phyloP scores from a whole-genome alignment of 2,113 vertebrate species.

The Spermophilus dauricus region DNA sequence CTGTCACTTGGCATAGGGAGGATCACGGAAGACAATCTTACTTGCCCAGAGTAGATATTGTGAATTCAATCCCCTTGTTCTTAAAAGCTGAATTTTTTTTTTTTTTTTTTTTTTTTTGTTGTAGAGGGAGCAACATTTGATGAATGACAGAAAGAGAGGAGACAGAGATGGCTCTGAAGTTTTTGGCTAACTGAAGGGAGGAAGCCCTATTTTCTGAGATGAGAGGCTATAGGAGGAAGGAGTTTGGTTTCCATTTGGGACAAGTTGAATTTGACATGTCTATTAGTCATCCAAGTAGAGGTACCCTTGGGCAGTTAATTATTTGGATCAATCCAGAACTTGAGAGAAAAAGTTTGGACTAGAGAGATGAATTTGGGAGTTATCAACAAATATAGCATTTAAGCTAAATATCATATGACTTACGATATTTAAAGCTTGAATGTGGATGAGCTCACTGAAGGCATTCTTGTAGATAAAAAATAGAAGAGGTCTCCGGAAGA shows the following conservation, averaged over 20 bases:
- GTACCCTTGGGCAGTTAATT: neutral
- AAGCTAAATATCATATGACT: neutral
- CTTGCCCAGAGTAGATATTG: neutral
- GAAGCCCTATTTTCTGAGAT: neutral
- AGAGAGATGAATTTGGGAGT: neutral
- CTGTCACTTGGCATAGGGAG: neutral
- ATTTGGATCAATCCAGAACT: neutral
- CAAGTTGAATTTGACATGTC: neutral
- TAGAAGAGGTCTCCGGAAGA: neutral
- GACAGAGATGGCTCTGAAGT: neutral
- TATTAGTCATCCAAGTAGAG: neutral
- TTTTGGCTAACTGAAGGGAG: neutral
- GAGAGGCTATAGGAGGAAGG: neutral
- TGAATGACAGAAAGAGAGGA: neutral
- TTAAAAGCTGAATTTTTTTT: neutral
- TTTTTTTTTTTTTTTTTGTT: no score
- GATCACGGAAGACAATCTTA: constrained; percentile 44
- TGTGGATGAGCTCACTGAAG: neutral
- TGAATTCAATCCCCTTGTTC: constrained; percentile 38
- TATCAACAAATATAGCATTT: neutral
- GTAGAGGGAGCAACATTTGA: neutral
- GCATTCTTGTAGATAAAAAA: neutral
- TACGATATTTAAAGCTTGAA: neutral
- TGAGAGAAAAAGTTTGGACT: neutral
- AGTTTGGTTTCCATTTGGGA: neutral